Percentiles rank a stretch among this genome's conserved stretches.
These are phyloP conservation scores for Brachylomia viminalis DNA, from an alignment of 2,888 invertebrate species.

Conservation along the genomic window DNA sequence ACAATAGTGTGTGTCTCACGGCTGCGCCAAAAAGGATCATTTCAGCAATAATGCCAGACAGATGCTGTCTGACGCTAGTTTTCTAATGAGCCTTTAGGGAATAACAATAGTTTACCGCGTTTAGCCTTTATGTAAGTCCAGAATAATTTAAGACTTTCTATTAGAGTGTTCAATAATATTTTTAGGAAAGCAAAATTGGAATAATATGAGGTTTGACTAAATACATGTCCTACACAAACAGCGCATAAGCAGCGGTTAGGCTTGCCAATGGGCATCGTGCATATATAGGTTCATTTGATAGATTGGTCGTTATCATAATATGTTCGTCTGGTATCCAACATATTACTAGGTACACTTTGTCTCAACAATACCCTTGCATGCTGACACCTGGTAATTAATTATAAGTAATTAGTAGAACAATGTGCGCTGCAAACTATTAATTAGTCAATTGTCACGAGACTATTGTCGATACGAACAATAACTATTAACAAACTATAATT, in stretches of 20 bases:
- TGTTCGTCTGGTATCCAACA: background rate
- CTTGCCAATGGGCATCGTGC: background rate
- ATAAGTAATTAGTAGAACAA: slow-evolving; percentile 48
- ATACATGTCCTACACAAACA: background rate
- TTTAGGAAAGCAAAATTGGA: background rate
- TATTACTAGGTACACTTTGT: slow-evolving; percentile 13
- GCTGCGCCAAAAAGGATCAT: too few relatives aligned
- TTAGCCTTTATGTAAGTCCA: too few relatives aligned
- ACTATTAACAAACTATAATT: slow-evolving; percentile 33
- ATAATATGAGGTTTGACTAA: background rate
- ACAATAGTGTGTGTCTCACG: too few relatives aligned
- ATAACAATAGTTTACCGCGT: too few relatives aligned
- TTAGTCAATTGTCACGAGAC: slow-evolving; percentile 35
- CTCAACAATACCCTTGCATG: slow-evolving; percentile 40
- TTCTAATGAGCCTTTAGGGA: too few relatives aligned
- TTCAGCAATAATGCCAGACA: too few relatives aligned
- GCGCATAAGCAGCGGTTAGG: background rate
- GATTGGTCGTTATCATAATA: too few relatives aligned
- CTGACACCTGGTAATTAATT: slow-evolving; percentile 51
- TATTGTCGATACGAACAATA: slow-evolving; percentile 46
- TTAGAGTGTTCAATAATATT: background rate
- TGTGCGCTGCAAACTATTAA: slow-evolving; percentile 42
- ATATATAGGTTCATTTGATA: background rate
- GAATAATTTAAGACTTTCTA: too few relatives aligned
- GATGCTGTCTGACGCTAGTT: too few relatives aligned